A percentile compares a stretch with the other conserved stretches of the same genome.
Evolutionary conservation across 2,888 invertebrate genomes (phyloP).

Genomic region (Halictus ligatus): DNA sequence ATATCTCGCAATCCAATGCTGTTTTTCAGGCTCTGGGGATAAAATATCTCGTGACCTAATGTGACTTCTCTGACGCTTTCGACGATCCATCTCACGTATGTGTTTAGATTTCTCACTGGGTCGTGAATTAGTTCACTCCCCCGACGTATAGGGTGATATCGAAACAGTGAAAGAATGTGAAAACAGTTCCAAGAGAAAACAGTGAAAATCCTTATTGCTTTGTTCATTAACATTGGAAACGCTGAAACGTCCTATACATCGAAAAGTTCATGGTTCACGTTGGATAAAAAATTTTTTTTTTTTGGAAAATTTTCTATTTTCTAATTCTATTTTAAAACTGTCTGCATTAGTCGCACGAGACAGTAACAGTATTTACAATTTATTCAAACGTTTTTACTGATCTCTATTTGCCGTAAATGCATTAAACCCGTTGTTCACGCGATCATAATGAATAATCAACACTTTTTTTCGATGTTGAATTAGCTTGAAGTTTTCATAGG

Average conservation of each 20-base stretch:
- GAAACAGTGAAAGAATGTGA: neutral
- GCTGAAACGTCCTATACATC: no score
- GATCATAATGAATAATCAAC: no score
- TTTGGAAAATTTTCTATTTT: no score
- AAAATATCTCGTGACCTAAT: slow-evolving; percentile 9
- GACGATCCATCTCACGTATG: slow-evolving; percentile 9
- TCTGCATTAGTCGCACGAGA: neutral
- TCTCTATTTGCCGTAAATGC: no score
- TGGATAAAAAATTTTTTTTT: no score
- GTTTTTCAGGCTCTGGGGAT: neutral
- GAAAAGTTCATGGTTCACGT: no score
- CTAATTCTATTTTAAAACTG: no score
- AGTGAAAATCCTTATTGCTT: neutral
- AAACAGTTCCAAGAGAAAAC: neutral
- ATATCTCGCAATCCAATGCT: slow-evolving; percentile 10
- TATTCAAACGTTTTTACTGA: no score
- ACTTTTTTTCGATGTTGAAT: no score
- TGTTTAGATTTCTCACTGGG: neutral
- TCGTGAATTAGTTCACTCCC: neutral
- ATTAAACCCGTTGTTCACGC: no score
- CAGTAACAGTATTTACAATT: no score
- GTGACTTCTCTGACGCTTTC: slow-evolving; percentile 5
- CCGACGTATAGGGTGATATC: neutral
- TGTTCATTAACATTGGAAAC: neutral
- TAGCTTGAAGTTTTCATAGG: no score